Evolutionary conservation across 2,113 vertebrate species (phyloP).

Genomic region (Piaya cayana): DNA sequence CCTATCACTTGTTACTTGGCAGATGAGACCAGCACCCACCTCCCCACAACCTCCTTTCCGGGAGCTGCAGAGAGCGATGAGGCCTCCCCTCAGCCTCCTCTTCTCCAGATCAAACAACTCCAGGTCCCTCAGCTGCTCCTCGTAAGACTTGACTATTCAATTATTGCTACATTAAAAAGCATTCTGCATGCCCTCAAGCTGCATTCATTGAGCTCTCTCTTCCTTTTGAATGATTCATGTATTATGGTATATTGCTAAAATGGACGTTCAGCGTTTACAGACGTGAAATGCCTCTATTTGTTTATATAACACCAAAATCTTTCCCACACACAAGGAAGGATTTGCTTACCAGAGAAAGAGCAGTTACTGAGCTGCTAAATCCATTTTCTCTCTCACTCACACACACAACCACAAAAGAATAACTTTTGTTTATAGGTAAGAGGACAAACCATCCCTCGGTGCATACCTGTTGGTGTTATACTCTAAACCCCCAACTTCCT

Average conservation of each 20-base stretch:
- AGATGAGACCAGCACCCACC: no score
- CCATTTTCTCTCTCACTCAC: background rate
- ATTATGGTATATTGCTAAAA: background rate
- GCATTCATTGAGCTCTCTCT: background rate
- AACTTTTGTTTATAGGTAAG: background rate
- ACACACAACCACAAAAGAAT: background rate
- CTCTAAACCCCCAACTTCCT: constrained; percentile 96
- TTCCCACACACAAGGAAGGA: background rate
- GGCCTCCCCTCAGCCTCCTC: no score
- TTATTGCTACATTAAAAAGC: background rate
- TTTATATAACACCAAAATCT: background rate
- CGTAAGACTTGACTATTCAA: background rate
- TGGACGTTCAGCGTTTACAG: background rate
- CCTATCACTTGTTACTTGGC: no score
- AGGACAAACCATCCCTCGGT: background rate
- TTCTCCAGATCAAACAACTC: no score
- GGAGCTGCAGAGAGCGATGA: no score
- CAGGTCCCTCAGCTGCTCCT: no score
- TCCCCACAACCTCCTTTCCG: no score
- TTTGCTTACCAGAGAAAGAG: background rate
- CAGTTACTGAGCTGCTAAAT: background rate
- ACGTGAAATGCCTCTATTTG: background rate
- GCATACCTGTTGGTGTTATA: constrained; percentile 95
- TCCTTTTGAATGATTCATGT: constrained; percentile 6
- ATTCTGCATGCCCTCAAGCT: background rate